Base-by-base conservation (phyloP, 2,888 invertebrate species). In the Drosophila fulvimacula region DNA sequence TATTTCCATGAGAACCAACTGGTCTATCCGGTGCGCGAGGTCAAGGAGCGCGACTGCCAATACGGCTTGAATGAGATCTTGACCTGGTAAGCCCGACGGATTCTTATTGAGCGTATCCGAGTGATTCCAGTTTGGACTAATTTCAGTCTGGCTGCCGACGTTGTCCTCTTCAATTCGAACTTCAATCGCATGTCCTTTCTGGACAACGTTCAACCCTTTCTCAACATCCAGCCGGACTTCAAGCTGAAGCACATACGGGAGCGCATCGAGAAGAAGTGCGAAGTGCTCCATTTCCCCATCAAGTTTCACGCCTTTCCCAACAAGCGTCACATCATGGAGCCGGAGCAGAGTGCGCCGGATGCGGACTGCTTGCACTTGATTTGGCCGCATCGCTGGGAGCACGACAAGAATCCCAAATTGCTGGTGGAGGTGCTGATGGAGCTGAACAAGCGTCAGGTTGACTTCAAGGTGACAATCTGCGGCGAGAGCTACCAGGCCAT, bases 1-100 rank as follows among this genome's bases (percentile, higher is more conserved):
- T 96, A 96, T 86, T 96, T 96, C 82, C 96, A 96, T 90, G 96
- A 96, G 91, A 96, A 96, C 90, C 96, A 96, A 89, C 91, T 96
- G 32, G 93, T 94, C 0, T 96, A 96, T 92, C 96, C 96, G 0
- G 94, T 95, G 15, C 93, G 94, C 53, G 93, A 94, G 63, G 93
- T 94, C 1, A 94, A 95, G 83, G 94, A 95, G 46, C 92, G 96
- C 69, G 96, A 96, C 90, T 95, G 95, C 75, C 96, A 96, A 90
- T 96, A 95, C 92, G 95, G 96, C 2, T 95, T 96, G 74, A 96
- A 96, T 92, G 95, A 96, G 92, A 95, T 96, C 52, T 92, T 95
- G 39, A 94, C 96, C 15, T 94, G 95, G 95, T 95, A 92, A 83
- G 89, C 78, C 44, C 53, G 0, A 1, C 4, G 1, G 17, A 6